These are phyloP conservation scores for Dermolepida albohirtum DNA, from an alignment of 2,888 invertebrate species.

Conservation along the genomic window DNA sequence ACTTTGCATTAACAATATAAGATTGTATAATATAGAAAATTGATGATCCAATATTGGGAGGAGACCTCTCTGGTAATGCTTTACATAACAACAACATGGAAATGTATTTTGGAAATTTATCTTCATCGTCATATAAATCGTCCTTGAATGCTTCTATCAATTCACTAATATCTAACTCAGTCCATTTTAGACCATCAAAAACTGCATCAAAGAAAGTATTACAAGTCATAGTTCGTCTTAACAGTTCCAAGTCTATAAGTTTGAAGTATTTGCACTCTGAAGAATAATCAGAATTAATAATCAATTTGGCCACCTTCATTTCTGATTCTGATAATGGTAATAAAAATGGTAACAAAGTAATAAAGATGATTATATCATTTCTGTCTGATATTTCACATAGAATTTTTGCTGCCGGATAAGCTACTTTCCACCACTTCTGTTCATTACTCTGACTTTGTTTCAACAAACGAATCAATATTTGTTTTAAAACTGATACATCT, in stretches of 20 bases:
- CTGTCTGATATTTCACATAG: slow-evolving; percentile 54
- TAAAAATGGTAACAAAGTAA: slow-evolving; percentile 73
- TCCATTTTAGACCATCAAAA: slow-evolving; percentile 46
- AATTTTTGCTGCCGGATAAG: slow-evolving; percentile 49
- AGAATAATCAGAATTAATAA: slow-evolving; percentile 64
- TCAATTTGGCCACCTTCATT: slow-evolving; percentile 62
- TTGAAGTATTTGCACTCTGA: slow-evolving; percentile 56
- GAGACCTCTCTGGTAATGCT: slow-evolving; percentile 62
- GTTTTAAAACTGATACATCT: slow-evolving; percentile 62
- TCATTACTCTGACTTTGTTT: slow-evolving; percentile 62
- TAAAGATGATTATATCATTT: slow-evolving; percentile 70
- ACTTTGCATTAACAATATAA: slow-evolving; percentile 63
- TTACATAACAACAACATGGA: slow-evolving; percentile 66
- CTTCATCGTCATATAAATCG: slow-evolving; percentile 46
- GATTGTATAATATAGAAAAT: slow-evolving; percentile 66
- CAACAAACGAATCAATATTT: slow-evolving; percentile 68
- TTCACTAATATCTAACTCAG: slow-evolving; percentile 43
- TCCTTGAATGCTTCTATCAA: slow-evolving; percentile 49
- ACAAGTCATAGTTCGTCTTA: slow-evolving; percentile 28
- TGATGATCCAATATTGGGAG: slow-evolving; percentile 61
- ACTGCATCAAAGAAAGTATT: slow-evolving; percentile 50
- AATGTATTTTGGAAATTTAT: slow-evolving; percentile 54
- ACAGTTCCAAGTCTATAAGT: slow-evolving; percentile 38
- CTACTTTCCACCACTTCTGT: slow-evolving; percentile 64
- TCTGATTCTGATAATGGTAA: slow-evolving; percentile 68